Percentiles rank a stretch among this genome's conserved stretches.
Evolutionary conservation across 1,140 invertebrate species (phyloP).

Genomic region (Aphidius ervi): DNA sequence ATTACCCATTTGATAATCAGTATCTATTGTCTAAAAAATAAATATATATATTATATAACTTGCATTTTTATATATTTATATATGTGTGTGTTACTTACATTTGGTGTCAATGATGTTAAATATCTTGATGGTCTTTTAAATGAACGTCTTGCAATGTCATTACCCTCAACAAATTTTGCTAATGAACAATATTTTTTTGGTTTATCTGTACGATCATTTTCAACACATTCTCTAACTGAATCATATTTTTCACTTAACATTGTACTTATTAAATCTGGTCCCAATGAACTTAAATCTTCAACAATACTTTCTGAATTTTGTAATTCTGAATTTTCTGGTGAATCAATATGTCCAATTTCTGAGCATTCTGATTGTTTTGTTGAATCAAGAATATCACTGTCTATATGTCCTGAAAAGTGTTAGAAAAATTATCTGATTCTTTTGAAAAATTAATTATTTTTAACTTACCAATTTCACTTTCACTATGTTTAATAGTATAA

Average conservation of each 20-base stretch:
- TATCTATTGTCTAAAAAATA: not conserved
- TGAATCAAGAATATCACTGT: constrained; percentile 48
- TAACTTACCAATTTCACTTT: constrained; percentile 46
- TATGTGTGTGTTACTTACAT: constrained; percentile 19
- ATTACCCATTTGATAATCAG: constrained; percentile 21
- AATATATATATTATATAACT: not conserved
- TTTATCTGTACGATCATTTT: constrained; percentile 41
- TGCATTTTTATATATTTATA: not conserved
- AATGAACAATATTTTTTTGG: constrained; percentile 67
- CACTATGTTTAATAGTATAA: constrained; percentile 41
- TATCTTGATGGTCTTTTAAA: constrained; percentile 55
- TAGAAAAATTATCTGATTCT: constrained; percentile 32
- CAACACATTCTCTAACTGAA: constrained; percentile 46
- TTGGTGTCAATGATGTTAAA: constrained; percentile 22
- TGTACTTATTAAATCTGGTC: constrained; percentile 61
- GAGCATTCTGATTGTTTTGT: constrained; percentile 42
- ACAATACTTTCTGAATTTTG: constrained; percentile 70
- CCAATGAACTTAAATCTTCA: constrained; percentile 71
- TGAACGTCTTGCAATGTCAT: constrained; percentile 72
- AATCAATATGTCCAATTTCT: constrained; percentile 72
- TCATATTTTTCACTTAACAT: constrained; percentile 55
- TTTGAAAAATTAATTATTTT: constrained; percentile 7
- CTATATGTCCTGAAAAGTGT: constrained; percentile 43
- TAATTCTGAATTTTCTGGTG: constrained; percentile 72
- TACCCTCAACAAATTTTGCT: constrained; percentile 74